These are phyloP conservation scores for Cherax destructor DNA, from an alignment of 1,140 invertebrate species.

Conservation along the genomic window DNA sequence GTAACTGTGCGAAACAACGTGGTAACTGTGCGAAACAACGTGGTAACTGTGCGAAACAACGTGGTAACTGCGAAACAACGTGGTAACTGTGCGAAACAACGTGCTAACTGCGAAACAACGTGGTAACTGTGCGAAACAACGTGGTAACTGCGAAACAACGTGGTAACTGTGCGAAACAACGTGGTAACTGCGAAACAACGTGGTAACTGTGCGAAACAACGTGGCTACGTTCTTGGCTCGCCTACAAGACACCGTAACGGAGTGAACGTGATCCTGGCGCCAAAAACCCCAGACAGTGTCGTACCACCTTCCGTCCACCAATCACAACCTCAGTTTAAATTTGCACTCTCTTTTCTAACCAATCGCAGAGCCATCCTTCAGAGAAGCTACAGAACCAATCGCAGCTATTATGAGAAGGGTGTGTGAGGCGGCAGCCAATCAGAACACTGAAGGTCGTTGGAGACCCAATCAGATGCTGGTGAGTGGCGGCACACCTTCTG, in stretches of 20 bases:
- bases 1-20: not conserved
- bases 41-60: not conserved
- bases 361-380: constrained; percentile 16
- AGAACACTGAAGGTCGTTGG: not conserved
- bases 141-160: too few species aligned
- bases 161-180: not conserved
- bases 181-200: too few species aligned
- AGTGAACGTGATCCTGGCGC: constrained; percentile 46
- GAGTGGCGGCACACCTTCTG: not conserved
- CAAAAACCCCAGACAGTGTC: constrained; percentile 25
- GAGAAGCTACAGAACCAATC: constrained; percentile 22
- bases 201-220: not conserved
- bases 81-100: not conserved
- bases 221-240: not conserved
- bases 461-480: not conserved
- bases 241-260: not conserved
- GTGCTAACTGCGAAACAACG: too few species aligned
- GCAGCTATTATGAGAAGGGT: not conserved
- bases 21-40: not conserved
- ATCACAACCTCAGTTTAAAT: constrained; percentile 22
- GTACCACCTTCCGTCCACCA: constrained; percentile 24
- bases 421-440: constrained; percentile 10
- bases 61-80: too few species aligned
- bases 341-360: not conserved
- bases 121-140: not conserved